These are phyloP conservation scores for Parotocinclus haroldoi DNA, from an alignment of 2,797 vertebrate genomes.

Conservation along the genomic window DNA sequence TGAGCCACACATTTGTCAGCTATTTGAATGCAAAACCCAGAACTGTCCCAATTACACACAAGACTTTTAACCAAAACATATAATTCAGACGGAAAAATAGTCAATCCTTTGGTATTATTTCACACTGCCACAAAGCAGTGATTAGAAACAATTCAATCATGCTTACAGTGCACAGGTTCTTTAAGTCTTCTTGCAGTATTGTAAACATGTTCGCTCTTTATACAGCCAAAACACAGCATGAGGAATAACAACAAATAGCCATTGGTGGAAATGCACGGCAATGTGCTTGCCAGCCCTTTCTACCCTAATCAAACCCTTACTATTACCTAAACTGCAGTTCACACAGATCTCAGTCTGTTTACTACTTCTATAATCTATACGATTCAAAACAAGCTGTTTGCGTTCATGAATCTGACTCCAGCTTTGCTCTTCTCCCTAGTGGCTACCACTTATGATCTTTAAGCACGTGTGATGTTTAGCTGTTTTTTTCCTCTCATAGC, in stretches of 20 bases:
- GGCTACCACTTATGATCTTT: slow-evolving; percentile 2
- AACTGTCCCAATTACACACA: slow-evolving; percentile 12
- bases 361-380: slow-evolving; percentile 1
- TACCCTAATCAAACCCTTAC: slow-evolving; percentile 15
- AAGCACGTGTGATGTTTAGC: slow-evolving; percentile 10
- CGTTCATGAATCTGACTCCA: background rate
- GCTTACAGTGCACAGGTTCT: slow-evolving; percentile 51
- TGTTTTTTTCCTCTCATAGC: slow-evolving; percentile 18
- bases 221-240: slow-evolving; percentile 67
- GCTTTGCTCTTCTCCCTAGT: slow-evolving; percentile 1
- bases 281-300: slow-evolving; percentile 5
- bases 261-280: slow-evolving; percentile 45
- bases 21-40: slow-evolving; percentile 15
- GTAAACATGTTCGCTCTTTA: slow-evolving; percentile 74
- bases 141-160: slow-evolving; percentile 20
- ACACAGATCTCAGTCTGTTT: background rate
- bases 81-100: slow-evolving; percentile 26
- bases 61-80: slow-evolving; percentile 23
- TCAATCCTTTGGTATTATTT: slow-evolving; percentile 20
- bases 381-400: background rate
- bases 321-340: slow-evolving; percentile 14
- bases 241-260: slow-evolving; percentile 21
- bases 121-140: slow-evolving; percentile 33
- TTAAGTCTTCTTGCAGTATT: slow-evolving; percentile 55
- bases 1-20: slow-evolving; percentile 28